Percentiles rank a stretch among this genome's conserved stretches.
These are phyloP conservation scores for Mergus octosetaceus DNA, from an alignment of 2,797 vertebrate genomes.

Conservation along the genomic window DNA sequence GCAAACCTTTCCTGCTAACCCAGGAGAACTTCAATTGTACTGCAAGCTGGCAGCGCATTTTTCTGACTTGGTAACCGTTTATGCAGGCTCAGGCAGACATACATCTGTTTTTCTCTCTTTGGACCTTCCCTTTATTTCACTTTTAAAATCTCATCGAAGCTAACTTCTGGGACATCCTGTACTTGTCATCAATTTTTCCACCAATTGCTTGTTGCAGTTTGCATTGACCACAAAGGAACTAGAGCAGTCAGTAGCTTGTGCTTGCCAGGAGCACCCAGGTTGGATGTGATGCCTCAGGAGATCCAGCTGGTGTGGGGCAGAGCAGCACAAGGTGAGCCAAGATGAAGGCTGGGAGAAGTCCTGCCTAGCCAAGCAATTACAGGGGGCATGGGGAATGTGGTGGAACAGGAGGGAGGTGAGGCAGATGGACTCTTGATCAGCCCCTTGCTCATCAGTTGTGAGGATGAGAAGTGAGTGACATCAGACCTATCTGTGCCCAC, in stretches of 20 bases:
- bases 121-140: background rate
- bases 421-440: background rate
- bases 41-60: fast-evolving
- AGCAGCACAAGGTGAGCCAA: background rate
- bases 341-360: background rate
- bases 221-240: background rate
- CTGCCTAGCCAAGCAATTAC: background rate
- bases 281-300: background rate
- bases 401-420: background rate
- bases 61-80: background rate
- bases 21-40: background rate
- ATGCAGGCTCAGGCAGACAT: background rate
- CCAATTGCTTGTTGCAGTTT: background rate
- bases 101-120: background rate
- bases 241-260: background rate
- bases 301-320: background rate
- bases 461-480: background rate
- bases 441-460: background rate
- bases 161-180: background rate
- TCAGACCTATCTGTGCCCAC: background rate
- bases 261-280: too few species aligned
- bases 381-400: background rate
- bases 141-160: background rate
- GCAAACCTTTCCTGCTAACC: background rate
- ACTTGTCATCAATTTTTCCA: background rate